Conservation (phyloP, 2,888 invertebrate species). For the Sisyra terminalis region DNA sequence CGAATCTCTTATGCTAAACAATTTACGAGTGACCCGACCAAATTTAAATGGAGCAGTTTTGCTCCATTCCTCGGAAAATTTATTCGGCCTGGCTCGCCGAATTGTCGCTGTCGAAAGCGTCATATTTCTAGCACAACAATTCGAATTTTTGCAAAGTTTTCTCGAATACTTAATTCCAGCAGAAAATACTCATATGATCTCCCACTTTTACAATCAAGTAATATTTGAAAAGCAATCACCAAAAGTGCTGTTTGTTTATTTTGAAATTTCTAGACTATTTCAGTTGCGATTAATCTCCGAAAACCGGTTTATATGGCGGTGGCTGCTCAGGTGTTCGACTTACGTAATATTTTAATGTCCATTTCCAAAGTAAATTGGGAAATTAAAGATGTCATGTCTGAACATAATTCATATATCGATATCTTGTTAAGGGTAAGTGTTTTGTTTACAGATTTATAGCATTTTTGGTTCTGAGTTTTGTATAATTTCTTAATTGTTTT, state of each 20-base stretch:
- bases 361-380: constrained; percentile 94
- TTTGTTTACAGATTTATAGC: no score
- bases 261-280: constrained; percentile 35
- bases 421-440: constrained; percentile 42
- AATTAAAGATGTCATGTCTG: constrained; percentile 85
- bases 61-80: constrained; percentile 46
- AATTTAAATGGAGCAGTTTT: constrained; percentile 46
- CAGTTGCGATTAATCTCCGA: constrained; percentile 55
- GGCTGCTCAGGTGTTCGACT: constrained; percentile 62
- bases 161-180: constrained; percentile 67
- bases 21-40: constrained; percentile 32
- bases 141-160: constrained; percentile 67
- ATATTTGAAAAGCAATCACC: no score
- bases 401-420: constrained; percentile 83
- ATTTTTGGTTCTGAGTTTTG: no score
- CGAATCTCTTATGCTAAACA: constrained; percentile 20
- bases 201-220: constrained; percentile 51
- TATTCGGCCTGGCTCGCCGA: constrained; percentile 72
- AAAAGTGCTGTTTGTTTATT: not conserved
- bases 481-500: no score
- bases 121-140: constrained; percentile 77
- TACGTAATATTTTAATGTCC: constrained; percentile 54
- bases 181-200: constrained; percentile 47
- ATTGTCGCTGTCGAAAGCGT: constrained; percentile 88
- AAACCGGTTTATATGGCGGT: constrained; percentile 79